These are phyloP conservation scores for Paramormyrops kingsleyae DNA, from an alignment of 2,113 vertebrate species.

Conservation along the genomic window DNA sequence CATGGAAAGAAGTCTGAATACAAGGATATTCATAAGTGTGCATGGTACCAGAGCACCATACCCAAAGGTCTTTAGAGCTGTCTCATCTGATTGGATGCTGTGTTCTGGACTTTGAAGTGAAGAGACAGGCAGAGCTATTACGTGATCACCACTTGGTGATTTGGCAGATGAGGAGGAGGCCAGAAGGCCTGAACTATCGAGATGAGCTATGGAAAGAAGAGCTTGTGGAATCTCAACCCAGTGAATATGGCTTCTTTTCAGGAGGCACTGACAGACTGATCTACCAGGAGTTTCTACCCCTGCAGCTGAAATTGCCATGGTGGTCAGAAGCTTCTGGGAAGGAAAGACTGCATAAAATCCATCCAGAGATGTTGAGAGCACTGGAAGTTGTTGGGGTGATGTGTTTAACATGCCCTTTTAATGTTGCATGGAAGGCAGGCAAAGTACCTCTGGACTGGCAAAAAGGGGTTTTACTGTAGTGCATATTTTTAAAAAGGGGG, in stretches of 20 bases:
- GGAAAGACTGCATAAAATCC: not conserved
- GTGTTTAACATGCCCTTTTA: not conserved
- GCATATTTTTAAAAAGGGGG: not conserved
- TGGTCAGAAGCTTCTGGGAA: not conserved
- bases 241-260: not conserved
- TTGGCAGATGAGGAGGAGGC: not conserved
- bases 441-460: not conserved
- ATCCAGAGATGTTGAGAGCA: not conserved
- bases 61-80: not conserved
- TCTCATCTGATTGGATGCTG: not conserved
- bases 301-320: not conserved
- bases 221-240: not conserved
- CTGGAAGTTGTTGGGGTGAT: not conserved
- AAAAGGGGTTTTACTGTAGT: not conserved
- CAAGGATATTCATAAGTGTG: not conserved
- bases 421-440: not conserved
- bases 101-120: not conserved
- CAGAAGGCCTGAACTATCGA: not conserved
- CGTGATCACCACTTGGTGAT: not conserved
- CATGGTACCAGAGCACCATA: not conserved
- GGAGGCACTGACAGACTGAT: not conserved
- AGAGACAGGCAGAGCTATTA: not conserved
- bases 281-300: not conserved
- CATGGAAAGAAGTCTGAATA: not conserved
- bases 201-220: not conserved